These are phyloP conservation scores for Acipenser ruthenus DNA, from an alignment of 2,797 vertebrate genomes.

Conservation along the genomic window DNA sequence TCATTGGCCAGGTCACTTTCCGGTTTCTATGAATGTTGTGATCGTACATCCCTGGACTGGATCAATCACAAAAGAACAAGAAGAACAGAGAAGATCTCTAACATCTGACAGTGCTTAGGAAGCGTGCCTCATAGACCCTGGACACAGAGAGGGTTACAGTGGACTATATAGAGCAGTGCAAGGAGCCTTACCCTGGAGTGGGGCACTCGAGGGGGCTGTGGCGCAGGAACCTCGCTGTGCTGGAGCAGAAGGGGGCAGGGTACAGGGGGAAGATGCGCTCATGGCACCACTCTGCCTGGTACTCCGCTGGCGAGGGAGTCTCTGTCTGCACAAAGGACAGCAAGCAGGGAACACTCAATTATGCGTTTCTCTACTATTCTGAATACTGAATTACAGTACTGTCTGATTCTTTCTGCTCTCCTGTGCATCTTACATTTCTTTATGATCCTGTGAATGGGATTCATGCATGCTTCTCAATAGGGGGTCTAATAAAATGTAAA, in stretches of 20 bases:
- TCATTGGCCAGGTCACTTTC: constrained; percentile 75
- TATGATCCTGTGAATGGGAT: too few relatives aligned
- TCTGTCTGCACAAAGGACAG: constrained; percentile 28
- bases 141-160: not conserved
- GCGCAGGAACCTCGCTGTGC: constrained; percentile 41
- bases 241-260: constrained; percentile 53
- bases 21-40: constrained; percentile 22
- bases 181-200: constrained; percentile 51
- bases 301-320: constrained; percentile 53
- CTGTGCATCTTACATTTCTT: too few relatives aligned
- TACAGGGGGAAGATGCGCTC: constrained; percentile 31
- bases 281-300: constrained; percentile 43
- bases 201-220: constrained; percentile 8
- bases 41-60: constrained; percentile 67
- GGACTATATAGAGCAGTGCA: not conserved
- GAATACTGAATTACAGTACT: too few relatives aligned
- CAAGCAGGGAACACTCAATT: not conserved
- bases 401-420: too few relatives aligned
- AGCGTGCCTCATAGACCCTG: not conserved
- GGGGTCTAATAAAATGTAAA: too few relatives aligned
- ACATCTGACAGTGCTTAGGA: too few relatives aligned
- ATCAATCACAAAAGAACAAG: constrained; percentile 11
- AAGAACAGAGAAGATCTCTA: not conserved
- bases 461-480: too few relatives aligned
- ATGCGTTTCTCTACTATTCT: too few relatives aligned